Base-by-base conservation (phyloP, 2,113 vertebrate genomes). In the Paralichthys olivaceus region DNA sequence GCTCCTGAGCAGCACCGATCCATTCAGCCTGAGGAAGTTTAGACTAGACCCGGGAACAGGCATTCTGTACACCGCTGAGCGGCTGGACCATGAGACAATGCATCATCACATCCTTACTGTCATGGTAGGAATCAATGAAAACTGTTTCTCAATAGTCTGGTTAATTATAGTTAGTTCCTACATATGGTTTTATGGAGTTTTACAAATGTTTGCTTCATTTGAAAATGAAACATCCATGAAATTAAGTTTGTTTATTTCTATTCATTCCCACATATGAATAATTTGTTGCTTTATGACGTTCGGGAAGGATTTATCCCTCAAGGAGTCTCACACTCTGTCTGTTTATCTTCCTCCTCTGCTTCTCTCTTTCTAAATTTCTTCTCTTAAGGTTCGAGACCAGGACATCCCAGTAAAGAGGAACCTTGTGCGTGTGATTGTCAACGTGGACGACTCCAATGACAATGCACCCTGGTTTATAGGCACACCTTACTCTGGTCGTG, bases 321-420 rank as follows among this genome's bases (percentile, higher is more conserved):
- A 56, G 45, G 59, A 45, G 2, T 54, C 17, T 58, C 5, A 45
- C 20, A 2, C 55, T 55, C n/a, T 45, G 9, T 72, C 28, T 34
- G 11, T n/a, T n/a, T 45, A 45, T 51, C n/a, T 19, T 0, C 7
- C 9, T 23, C 17, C 23, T 51, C 25, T 69, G 45, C 29, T 17
- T 25, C 5, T 69, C 20, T 56, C 3, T 29, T 69, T 55, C 32
- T 26, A 19, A 77, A 70, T 69, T 29, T 26, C 0, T 54, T 1
- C 4, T 29, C 14, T 53, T 14, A 58, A 99, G 98, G 97, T 99
- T 3, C 95, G 98, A 64, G 98, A 99, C 89, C 97, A 99, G 63
- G 97, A 99, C 89, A 97, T 99, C 34, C 97, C 98, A 7, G 96
- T 99, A 0, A 97, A 98, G 86, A 95, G 97, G 79, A 98, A 97